A percentile compares a stretch with the other conserved stretches of the same genome.
phyloP scores from a whole-genome alignment of 2,888 invertebrate genomes.

The Hydrotaea cyrtoneurina region DNA sequence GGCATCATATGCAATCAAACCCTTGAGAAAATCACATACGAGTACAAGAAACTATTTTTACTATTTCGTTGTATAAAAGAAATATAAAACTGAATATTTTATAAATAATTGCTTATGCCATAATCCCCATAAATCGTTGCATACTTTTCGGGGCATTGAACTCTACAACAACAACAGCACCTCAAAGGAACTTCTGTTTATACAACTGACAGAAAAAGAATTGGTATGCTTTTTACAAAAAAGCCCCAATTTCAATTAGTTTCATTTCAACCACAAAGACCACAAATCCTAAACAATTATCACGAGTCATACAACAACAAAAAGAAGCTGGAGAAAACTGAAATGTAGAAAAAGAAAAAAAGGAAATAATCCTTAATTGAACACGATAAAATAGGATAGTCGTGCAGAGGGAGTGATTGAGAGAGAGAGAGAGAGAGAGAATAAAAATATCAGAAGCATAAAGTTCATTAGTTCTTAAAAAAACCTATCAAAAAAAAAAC shows the following conservation, averaged over 20 bases:
- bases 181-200: background rate
- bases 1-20: background rate
- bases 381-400: background rate
- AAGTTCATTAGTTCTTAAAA: conserved; percentile 28
- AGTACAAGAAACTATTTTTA: too few species aligned
- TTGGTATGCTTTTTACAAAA: conserved; percentile 12
- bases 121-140: background rate
- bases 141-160: background rate
- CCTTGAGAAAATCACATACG: too few species aligned
- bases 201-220: background rate
- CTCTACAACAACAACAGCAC: background rate
- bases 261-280: conserved; percentile 21
- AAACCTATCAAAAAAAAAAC: background rate
- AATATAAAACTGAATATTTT: background rate
- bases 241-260: conserved; percentile 35
- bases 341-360: background rate
- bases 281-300: conserved; percentile 49
- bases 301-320: background rate
- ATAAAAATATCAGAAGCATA: background rate
- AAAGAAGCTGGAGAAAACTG: background rate
- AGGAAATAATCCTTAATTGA: conserved; percentile 28
- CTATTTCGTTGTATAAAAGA: too few species aligned
- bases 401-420: too few species aligned
- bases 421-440: background rate
- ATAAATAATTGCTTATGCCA: background rate